Evolutionary conservation across 1,140 invertebrate genomes (phyloP).

Genomic region (Drosophila saltans): DNA sequence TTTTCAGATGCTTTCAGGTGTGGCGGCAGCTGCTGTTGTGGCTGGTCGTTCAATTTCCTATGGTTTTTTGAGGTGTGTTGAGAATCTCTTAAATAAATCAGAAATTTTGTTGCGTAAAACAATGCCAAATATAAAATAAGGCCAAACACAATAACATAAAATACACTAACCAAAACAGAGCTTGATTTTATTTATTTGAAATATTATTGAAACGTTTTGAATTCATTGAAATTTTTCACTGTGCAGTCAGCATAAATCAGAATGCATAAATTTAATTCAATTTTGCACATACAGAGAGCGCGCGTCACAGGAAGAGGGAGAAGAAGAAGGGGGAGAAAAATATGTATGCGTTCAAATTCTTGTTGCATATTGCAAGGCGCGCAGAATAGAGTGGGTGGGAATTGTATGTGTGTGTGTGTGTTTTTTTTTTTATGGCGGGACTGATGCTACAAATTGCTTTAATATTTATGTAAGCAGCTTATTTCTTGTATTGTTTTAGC

Average conservation of each 20-base stretch:
- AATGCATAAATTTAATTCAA: slow-evolving; percentile 49
- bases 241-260: slow-evolving; percentile 45
- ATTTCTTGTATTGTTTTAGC: slow-evolving; percentile 17
- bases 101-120: slow-evolving; percentile 40
- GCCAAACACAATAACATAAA: background rate
- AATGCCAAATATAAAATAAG: slow-evolving; percentile 12
- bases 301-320: background rate
- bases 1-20: slow-evolving; percentile 59
- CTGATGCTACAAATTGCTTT: slow-evolving; percentile 19
- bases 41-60: slow-evolving; percentile 20
- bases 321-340: background rate
- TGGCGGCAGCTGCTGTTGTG: slow-evolving; percentile 33
- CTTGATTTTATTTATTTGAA: background rate
- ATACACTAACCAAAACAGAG: background rate
- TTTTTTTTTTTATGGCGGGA: background rate
- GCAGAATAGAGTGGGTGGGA: background rate
- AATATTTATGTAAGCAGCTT: slow-evolving; percentile 20
- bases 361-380: slow-evolving; percentile 31
- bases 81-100: slow-evolving; percentile 64
- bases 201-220: background rate
- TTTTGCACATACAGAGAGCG: slow-evolving; percentile 10
- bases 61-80: slow-evolving; percentile 37
- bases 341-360: slow-evolving; percentile 15
- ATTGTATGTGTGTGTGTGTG: background rate
- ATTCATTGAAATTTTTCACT: slow-evolving; percentile 2